Evolutionary conservation across 2,888 invertebrate species (phyloP), one percentile per base, ranked within the genome.

Genomic region (Yponomeuta cagnagella): DNA sequence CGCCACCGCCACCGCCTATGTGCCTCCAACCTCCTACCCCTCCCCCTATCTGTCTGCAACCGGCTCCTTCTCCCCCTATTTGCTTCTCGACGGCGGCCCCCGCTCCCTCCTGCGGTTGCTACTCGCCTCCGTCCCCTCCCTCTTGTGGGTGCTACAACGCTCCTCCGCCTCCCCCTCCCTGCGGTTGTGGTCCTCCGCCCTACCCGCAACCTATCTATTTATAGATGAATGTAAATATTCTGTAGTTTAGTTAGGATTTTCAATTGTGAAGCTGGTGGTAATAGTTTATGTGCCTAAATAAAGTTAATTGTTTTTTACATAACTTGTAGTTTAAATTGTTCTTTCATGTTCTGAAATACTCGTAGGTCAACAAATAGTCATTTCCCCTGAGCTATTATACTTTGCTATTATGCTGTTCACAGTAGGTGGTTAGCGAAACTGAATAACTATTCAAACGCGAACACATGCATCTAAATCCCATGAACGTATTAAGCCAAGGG

Each of bases 21-120:
- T 87, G 80, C 33, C 72, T 89, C 5, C 88, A 89, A 52, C 89
- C 89, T 6, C 89, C 90, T 10, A 82, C 84, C 0, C 73, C 85
- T 3, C 86, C 86, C 2, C 86, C 89, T 2, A 76, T 90, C n/a
- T 84, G 82, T 74, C 80, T 89, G 2, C 88, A 89, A 72, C 85
- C 89, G 8, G 79, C 79, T 1, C 85, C 86, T 0, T 83, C 85
- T 1, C 80, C 86, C 0, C 75, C 87, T 30, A 15, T 10, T 74
- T 77, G 76, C 63, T 76, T 83, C 23, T 68, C 89, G 89, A 73
- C 84, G 86, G 3, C 89, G 90, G 1, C 82, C 86, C 0, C 77
- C 80, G 80, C 84, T 23, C 64, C 70, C 31, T 6, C 68, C 52
- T 68, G 69, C 4, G 68, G 74, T 79, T 75, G 74, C 73, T 74